phyloP scores from a whole-genome alignment of 2,888 invertebrate species.

The Epistrophe grossulariae region DNA sequence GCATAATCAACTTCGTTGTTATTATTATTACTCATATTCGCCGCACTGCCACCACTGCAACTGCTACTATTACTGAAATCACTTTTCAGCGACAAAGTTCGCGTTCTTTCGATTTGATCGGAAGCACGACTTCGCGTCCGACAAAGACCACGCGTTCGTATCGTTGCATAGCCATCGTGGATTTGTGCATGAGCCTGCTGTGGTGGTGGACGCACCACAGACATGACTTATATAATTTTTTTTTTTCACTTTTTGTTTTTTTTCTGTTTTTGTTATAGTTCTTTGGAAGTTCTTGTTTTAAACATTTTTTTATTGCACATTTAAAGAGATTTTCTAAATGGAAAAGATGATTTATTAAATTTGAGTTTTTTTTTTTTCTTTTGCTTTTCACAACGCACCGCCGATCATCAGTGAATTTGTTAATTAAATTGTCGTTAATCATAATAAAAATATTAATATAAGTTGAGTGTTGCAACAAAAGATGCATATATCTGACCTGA shows the following conservation, averaged over 20 bases:
- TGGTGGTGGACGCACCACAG: constrained; percentile 77
- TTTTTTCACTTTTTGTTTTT: constrained; percentile 21
- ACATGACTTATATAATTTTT: constrained; percentile 48
- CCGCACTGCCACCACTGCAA: constrained; percentile 53
- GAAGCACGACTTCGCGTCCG: constrained; percentile 83
- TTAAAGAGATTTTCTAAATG: constrained; percentile 24
- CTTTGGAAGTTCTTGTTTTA: constrained; percentile 51
- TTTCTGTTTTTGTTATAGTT: constrained; percentile 47
- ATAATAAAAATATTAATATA: constrained; percentile 58
- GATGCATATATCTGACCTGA: neutral
- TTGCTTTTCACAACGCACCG: constrained; percentile 19
- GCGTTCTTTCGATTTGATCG: constrained; percentile 79
- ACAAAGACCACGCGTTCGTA: constrained; percentile 86
- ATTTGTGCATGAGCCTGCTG: constrained; percentile 83
- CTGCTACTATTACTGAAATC: constrained; percentile 78
- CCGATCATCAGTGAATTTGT: constrained; percentile 62
- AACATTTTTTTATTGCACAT: constrained; percentile 34
- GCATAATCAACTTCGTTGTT: constrained; percentile 67
- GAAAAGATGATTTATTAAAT: constrained; percentile 23
- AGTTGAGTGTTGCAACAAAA: constrained; percentile 17
- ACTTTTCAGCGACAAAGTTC: constrained; percentile 81
- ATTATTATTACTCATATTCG: constrained; percentile 68
- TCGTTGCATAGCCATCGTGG: constrained; percentile 95
- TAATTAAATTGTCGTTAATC: constrained; percentile 70
- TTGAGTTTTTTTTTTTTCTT: neutral